Base-by-base conservation (phyloP, 2,113 vertebrate genomes). In the Arizona elegans region DNA sequence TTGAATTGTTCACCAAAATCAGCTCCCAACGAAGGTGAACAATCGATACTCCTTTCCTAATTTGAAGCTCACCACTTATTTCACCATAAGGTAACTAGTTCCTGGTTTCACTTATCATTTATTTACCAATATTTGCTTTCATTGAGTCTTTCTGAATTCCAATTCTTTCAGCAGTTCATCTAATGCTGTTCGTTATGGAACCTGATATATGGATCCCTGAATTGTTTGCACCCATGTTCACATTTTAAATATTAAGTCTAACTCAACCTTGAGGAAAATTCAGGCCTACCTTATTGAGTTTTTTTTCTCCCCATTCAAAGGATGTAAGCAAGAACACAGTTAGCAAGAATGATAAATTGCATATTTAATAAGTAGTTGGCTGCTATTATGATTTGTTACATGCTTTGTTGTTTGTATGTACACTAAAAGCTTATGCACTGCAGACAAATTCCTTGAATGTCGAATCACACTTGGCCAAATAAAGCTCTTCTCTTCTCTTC, bases 311-410 rank as follows among this genome's bases (percentile, higher is more conserved):
- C 47, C 52, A 52, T 52, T 56, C 13, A 92, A 95, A 56, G 52
- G 5, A 65, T 93, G 92, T 93, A 52, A 15, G 9, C 54, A 93
- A 70, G 92, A 94, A 91, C 47, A 62, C 58, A 94, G 10, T 0
- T 47, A 58, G 26, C 23, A 87, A 65, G 55, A 86, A 53, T 11
- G 1, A 89, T 92, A 1, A 13, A 75, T 5, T 50, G 3, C 1
- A 47, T 86, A 5, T 43, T 91, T 94, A 87, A 23, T 59, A 58
- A 56, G 58, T 24, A 15, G 93, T 89, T 52, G 7, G 10, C 5
- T 94, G 43, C 47, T 56, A 81, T 10, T 24, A 92, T 87, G n/a
- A 86, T 26, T 59, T 59, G 23, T 59, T 59, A 59, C 23, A 59
- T 59, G 8, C 58, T 26, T 59, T 59, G 23, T 24, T 59, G 23